These are phyloP conservation scores for Eupithecia abbreviata DNA, from an alignment of 2,888 invertebrate species.

Conservation along the genomic window DNA sequence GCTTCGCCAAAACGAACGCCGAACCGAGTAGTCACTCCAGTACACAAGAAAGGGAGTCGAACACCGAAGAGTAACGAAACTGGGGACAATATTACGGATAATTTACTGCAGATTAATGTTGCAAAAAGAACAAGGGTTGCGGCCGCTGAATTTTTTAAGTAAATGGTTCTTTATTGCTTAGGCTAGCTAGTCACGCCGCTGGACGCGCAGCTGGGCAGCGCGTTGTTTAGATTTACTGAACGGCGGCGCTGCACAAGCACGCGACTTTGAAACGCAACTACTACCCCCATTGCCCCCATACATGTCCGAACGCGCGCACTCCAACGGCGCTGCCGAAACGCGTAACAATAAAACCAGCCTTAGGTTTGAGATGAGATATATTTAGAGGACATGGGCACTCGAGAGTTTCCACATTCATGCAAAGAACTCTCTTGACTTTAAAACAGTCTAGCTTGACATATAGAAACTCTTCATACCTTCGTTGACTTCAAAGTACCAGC, in stretches of 20 bases:
- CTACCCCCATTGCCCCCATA: too few relatives aligned
- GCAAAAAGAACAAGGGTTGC: constrained; percentile 88
- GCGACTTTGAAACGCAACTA: too few relatives aligned
- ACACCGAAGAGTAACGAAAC: constrained; percentile 22
- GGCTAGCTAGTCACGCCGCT: too few relatives aligned
- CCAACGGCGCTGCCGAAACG: too few relatives aligned
- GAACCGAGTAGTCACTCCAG: constrained; percentile 61
- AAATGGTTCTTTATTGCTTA: constrained; percentile 20
- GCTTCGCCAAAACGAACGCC: constrained; percentile 60
- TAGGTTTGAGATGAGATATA: background rate
- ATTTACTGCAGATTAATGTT: constrained; percentile 91
- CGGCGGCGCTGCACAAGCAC: too few relatives aligned
- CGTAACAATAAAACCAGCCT: too few relatives aligned
- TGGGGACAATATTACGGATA: constrained; percentile 88
- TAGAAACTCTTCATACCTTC: background rate
- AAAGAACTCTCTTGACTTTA: background rate
- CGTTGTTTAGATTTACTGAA: too few relatives aligned
- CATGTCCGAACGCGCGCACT: too few relatives aligned
- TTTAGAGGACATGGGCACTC: background rate
- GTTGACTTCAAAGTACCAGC: background rate
- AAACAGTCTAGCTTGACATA: background rate
- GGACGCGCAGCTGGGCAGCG: too few relatives aligned
- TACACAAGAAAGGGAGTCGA: constrained; percentile 39
- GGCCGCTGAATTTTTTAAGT: constrained; percentile 91
- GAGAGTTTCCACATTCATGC: background rate